Evolutionary conservation across 2,113 vertebrate genomes (phyloP).

Genomic region (Pavo muticus): DNA sequence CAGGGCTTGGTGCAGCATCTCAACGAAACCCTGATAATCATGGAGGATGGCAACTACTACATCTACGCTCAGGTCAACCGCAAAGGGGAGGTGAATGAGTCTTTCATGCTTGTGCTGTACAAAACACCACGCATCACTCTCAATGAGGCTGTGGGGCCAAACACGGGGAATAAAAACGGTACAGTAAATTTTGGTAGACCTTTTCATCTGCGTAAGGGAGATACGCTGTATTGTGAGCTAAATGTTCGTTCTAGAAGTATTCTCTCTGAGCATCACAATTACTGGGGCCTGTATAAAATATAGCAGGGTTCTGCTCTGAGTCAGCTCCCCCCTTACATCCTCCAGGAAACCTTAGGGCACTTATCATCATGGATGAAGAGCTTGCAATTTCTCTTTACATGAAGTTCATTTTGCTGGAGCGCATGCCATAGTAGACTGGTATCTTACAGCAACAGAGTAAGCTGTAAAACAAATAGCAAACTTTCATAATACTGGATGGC

Average conservation of each 20-base stretch:
- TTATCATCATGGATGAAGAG: not conserved
- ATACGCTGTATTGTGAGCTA: not conserved
- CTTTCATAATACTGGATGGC: not conserved
- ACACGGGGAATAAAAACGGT: fast-evolving
- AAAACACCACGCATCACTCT: fast-evolving
- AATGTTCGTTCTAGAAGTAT: fast-evolving
- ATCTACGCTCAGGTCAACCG: slow-evolving; percentile 17
- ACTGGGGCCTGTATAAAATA: slow-evolving; percentile 51
- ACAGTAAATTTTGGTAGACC: not conserved
- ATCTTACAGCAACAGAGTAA: not conserved
- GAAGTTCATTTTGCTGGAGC: not conserved
- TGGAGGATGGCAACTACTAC: slow-evolving; percentile 17
- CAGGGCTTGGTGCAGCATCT: not conserved
- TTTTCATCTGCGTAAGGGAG: slow-evolving; percentile 19
- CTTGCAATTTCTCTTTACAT: not conserved
- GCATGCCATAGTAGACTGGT: not conserved
- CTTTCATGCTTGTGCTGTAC: not conserved
- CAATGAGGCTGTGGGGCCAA: not conserved
- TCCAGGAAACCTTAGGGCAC: not conserved
- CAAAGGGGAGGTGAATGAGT: fast-evolving
- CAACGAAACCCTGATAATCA: not conserved
- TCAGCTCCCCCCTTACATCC: slow-evolving; percentile 12
- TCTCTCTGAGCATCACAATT: not conserved
- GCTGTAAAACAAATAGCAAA: not conserved
- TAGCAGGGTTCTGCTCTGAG: not conserved